These are phyloP conservation scores for Dryas iulia DNA, from an alignment of 1,140 invertebrate genomes.

Conservation along the genomic window DNA sequence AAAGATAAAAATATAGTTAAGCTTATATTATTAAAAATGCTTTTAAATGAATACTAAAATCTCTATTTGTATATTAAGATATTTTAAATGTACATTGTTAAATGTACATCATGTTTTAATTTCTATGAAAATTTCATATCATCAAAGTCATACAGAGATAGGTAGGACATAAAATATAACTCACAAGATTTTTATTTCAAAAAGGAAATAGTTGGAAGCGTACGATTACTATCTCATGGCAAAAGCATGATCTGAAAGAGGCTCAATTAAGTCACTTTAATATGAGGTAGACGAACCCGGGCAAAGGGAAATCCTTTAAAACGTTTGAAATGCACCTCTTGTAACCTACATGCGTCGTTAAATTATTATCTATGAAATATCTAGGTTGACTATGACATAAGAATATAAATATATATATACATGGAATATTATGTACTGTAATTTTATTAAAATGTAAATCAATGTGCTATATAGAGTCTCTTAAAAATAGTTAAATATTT, in stretches of 20 bases:
- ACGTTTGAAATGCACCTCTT: slow-evolving; percentile 1
- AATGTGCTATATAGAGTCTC: too few species aligned
- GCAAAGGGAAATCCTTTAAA: slow-evolving; percentile 13
- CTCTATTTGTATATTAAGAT: too few species aligned
- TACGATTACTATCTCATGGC: slow-evolving; percentile 12
- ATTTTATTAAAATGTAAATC: too few species aligned
- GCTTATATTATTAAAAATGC: too few species aligned
- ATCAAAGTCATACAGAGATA: neutral
- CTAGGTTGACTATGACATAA: neutral
- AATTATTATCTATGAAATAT: neutral
- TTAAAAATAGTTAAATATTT: too few species aligned
- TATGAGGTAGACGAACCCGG: slow-evolving; percentile 10
- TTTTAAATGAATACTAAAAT: too few species aligned
- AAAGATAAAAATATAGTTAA: too few species aligned
- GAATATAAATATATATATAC: too few species aligned
- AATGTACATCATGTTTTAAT: too few species aligned
- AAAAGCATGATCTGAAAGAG: slow-evolving; percentile 19
- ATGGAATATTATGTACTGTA: too few species aligned
- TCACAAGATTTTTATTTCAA: slow-evolving; percentile 3
- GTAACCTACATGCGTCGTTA: slow-evolving; percentile 1
- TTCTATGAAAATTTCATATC: neutral
- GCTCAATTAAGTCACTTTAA: slow-evolving; percentile 20
- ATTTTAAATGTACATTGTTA: too few species aligned
- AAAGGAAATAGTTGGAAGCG: slow-evolving; percentile 17
- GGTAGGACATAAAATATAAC: neutral